Evolutionary conservation across 2,888 invertebrate species (phyloP).

Genomic region (Troides helena): DNA sequence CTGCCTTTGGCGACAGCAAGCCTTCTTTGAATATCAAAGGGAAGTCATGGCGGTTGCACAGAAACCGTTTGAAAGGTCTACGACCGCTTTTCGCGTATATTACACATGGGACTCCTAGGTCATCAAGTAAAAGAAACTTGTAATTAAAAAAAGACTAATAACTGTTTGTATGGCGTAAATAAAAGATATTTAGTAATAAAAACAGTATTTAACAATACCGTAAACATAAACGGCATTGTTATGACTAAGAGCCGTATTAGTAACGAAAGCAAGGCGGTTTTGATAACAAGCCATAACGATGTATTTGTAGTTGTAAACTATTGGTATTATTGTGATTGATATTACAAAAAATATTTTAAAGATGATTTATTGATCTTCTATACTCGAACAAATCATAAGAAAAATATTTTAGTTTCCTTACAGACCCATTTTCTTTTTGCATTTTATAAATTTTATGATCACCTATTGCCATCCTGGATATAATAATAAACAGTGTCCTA

Average conservation of each 20-base stretch:
- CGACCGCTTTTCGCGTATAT: constrained; percentile 25
- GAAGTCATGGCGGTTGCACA: constrained; percentile 22
- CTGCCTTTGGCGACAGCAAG: constrained; percentile 18
- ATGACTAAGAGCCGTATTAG: too few relatives aligned
- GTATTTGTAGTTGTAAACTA: too few relatives aligned
- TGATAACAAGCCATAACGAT: too few relatives aligned
- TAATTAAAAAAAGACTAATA: constrained; percentile 24
- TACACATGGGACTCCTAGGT: constrained; percentile 27
- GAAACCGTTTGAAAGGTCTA: constrained; percentile 27
- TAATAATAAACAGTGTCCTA: constrained; percentile 5
- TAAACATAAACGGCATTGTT: too few relatives aligned
- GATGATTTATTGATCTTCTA: too few relatives aligned
- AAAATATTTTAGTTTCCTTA: too few relatives aligned
- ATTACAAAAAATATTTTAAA: too few relatives aligned
- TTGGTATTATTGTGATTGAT: too few relatives aligned
- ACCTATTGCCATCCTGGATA: background rate
- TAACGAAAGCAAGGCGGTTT: too few relatives aligned
- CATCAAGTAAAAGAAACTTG: constrained; percentile 15
- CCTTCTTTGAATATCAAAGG: constrained; percentile 29
- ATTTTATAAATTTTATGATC: background rate
- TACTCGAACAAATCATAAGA: too few relatives aligned
- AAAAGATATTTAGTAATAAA: background rate
- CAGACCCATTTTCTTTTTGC: too few relatives aligned
- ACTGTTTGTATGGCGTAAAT: background rate
- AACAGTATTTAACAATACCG: background rate